phyloP scores from a whole-genome alignment of 2,888 invertebrate species.

The Drosophila setosimentum region DNA sequence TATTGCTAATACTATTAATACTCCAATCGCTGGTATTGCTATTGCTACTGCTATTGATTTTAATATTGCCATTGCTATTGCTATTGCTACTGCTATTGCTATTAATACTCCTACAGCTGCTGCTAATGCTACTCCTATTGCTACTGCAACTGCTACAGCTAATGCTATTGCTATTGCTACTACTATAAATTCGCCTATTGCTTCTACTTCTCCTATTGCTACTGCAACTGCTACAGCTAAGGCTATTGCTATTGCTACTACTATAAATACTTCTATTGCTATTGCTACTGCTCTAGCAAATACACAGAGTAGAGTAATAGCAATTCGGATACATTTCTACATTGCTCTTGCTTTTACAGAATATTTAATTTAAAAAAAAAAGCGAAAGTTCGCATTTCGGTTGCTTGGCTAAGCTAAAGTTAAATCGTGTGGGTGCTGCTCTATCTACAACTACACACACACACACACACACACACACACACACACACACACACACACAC shows the following conservation, averaged over 20 bases:
- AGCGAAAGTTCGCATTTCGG: background rate
- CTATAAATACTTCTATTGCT: background rate
- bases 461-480: too few relatives aligned
- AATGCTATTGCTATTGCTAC: too few relatives aligned
- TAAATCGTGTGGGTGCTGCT: background rate
- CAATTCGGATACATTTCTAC: background rate
- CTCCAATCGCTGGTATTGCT: background rate
- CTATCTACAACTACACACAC: background rate
- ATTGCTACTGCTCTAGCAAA: background rate
- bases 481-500: too few relatives aligned
- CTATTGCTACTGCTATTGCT: background rate
- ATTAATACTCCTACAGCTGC: background rate
- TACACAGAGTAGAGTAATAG: background rate
- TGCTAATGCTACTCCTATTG: background rate
- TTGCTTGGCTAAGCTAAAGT: background rate
- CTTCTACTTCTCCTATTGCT: background rate
- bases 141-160: too few relatives aligned
- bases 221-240: background rate
- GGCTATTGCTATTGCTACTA: too few relatives aligned
- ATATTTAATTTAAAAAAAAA: background rate
- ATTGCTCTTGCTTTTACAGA: background rate
- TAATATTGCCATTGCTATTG: rapidly evolving
- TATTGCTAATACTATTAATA: too few relatives aligned
- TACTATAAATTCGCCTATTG: background rate
- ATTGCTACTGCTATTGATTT: background rate